Percentiles rank a stretch among this genome's conserved stretches.
phyloP scores from a whole-genome alignment of 2,888 invertebrate species.

The Heteropelma amictum region DNA sequence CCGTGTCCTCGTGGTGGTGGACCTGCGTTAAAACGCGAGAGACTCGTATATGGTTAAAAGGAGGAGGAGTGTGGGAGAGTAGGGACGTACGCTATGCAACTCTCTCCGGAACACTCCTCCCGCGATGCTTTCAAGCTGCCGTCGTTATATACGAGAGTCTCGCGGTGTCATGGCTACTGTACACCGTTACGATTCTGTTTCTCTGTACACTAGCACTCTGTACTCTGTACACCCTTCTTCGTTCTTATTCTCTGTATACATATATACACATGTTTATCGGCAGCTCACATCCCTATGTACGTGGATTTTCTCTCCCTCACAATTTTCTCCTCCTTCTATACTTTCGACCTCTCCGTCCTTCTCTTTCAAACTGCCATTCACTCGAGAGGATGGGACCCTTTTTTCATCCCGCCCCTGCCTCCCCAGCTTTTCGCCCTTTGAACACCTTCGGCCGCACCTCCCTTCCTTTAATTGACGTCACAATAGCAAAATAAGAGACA shows the following conservation, averaged over 20 bases:
- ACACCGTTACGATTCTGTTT: conserved; percentile 51
- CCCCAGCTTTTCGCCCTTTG: conserved; percentile 49
- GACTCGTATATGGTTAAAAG: background rate
- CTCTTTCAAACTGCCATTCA: conserved; percentile 6
- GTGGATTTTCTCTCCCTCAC: conserved; percentile 51
- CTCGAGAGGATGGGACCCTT: background rate
- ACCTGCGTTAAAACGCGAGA: conserved; percentile 12
- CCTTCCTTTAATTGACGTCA: conserved; percentile 64
- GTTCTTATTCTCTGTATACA: conserved; percentile 1
- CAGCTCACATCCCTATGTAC: background rate
- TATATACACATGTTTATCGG: background rate
- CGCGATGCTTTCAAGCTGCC: conserved; percentile 63
- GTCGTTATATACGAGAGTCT: background rate
- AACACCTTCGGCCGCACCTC: conserved; percentile 33
- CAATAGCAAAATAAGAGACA: conserved; percentile 61
- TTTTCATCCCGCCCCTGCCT: background rate
- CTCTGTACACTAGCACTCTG: conserved; percentile 42
- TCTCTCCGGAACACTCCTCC: no score
- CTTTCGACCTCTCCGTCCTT: conserved; percentile 32
- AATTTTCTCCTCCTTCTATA: background rate
- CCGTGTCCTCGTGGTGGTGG: conserved; percentile 45
- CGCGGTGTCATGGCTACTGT: conserved; percentile 70
- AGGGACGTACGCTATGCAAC: conserved; percentile 35
- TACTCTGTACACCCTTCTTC: background rate
- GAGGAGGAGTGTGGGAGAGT: conserved; percentile 10